These are phyloP conservation scores for Hyphantria cunea DNA, from an alignment of 1,140 invertebrate genomes.

Conservation along the genomic window DNA sequence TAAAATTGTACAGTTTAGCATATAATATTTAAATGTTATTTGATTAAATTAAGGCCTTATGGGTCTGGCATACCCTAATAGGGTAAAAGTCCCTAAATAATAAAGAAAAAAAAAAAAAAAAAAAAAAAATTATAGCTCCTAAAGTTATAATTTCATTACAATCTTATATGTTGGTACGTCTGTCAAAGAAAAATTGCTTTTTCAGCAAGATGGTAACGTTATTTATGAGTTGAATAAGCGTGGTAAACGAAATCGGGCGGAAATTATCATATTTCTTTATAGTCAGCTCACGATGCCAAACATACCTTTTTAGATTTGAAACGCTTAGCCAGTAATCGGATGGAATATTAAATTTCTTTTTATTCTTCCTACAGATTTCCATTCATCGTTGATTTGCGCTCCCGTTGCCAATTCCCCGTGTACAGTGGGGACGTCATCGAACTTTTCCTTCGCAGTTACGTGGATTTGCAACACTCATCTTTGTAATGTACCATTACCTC, in stretches of 20 bases:
- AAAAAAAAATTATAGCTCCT: too few relatives aligned
- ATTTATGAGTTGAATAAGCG: conserved; percentile 27
- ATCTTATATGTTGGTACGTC: conserved; percentile 24
- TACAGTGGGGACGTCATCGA: conserved; percentile 43
- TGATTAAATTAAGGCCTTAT: too few relatives aligned
- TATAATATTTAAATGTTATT: too few relatives aligned
- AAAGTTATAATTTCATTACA: conserved; percentile 26
- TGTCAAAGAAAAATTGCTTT: conserved; percentile 26
- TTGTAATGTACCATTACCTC: conserved; percentile 62
- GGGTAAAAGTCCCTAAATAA: too few relatives aligned
- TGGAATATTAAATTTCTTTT: conserved; percentile 16
- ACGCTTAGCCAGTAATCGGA: conserved; percentile 5
- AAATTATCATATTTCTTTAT: conserved; percentile 30
- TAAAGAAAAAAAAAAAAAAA: too few relatives aligned
- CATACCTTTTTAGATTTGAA: conserved; percentile 14
- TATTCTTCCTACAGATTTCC: conserved; percentile 55
- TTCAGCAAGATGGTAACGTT: conserved; percentile 23
- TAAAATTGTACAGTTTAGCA: too few relatives aligned
- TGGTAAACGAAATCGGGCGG: conserved; percentile 21
- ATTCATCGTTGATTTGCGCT: conserved; percentile 52
- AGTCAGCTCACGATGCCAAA: conserved; percentile 6
- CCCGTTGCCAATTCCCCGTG: conserved; percentile 44
- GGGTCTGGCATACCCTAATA: too few relatives aligned
- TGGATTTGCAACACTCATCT: conserved; percentile 55
- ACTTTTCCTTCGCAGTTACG: conserved; percentile 46